Evolutionary conservation across 1,140 invertebrate species (phyloP).

Genomic region (Drosophila nigrodunni): DNA sequence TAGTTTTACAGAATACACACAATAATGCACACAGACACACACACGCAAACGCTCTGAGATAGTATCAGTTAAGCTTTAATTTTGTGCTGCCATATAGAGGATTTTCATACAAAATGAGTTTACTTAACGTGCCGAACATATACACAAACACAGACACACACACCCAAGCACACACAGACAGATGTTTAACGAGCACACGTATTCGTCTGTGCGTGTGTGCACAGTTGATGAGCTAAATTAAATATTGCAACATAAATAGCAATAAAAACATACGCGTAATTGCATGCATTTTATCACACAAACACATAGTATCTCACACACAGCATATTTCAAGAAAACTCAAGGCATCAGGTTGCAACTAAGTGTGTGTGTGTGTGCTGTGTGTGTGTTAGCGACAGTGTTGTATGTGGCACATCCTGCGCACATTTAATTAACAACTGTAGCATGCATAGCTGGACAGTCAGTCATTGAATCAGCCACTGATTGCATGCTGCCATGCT

Average conservation of each 20-base stretch:
- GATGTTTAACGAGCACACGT: slow-evolving; percentile 47
- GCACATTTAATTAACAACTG: slow-evolving; percentile 36
- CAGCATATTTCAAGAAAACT: slow-evolving; percentile 28
- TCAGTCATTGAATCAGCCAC: slow-evolving; percentile 54
- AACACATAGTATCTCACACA: neutral
- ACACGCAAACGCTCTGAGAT: neutral
- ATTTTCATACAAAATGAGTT: slow-evolving; percentile 11
- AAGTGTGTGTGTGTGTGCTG: neutral
- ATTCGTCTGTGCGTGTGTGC: slow-evolving; percentile 33
- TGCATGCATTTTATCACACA: slow-evolving; percentile 67
- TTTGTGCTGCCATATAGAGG: slow-evolving; percentile 21
- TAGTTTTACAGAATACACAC: slow-evolving; percentile 25
- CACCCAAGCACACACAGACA: slow-evolving; percentile 8
- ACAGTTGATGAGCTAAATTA: slow-evolving; percentile 72
- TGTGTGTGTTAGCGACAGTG: neutral
- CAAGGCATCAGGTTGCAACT: slow-evolving; percentile 20
- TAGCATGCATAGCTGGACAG: slow-evolving; percentile 30
- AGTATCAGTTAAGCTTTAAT: slow-evolving; percentile 43
- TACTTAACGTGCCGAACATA: slow-evolving; percentile 8
- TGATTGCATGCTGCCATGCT: slow-evolving; percentile 48
- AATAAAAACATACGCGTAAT: slow-evolving; percentile 63
- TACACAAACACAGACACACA: neutral
- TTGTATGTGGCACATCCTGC: neutral
- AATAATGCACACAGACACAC: neutral
- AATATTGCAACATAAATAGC: slow-evolving; percentile 71